Base-by-base conservation (phyloP, 2,888 invertebrate genomes). In the Cryptophagus acutangulus region DNA sequence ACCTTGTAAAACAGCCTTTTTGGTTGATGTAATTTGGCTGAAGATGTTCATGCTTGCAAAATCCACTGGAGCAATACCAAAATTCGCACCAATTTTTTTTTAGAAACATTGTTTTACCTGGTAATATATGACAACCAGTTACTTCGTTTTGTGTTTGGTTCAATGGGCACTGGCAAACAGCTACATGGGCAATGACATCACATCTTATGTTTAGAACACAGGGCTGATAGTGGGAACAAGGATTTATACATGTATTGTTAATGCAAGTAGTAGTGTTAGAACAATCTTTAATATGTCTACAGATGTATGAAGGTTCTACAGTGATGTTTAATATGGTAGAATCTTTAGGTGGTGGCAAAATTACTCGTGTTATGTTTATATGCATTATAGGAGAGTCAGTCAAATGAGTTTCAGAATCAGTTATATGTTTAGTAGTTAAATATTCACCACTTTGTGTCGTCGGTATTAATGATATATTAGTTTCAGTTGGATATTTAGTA, bases 141-240 rank as follows among this genome's bases (percentile, higher is more conserved):
- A 66, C 61, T 53, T 59, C 65, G 60, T 53, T 57, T 55, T 40
- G 15, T 28, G 57, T 57, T 53, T 60, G 52, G 51, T 70, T 67
- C 69, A 66, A 67, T 60, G 72, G 69, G 66, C 79, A 78, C 67
- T 72, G 72, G 70, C 78, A 79, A 69, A 73, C 69, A 52, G 75
- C 70, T 58, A 71, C 70, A 63, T 77, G 76, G 56, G 71, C 69
- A 48, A 70, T 61, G 41, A 74, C 73, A 51, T 68, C 67, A 66
- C 79, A 79, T 48, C 63, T 55, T 45, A 71, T 60, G 56, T 66
- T 67, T 46, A 58, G 59, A 26, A 61, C 62, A 61, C 72, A 74
- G 45, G 71, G 71, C 49, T 65, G 62, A 51, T 69, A 72, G 53
- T 66, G 45, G 26, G 17, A 24, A 41, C 79, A 80, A 38, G 76